A percentile compares a stretch with the other conserved stretches of the same genome.
Conservation (phyloP, 2,888 invertebrate species). For the Parnassius orleans region DNA sequence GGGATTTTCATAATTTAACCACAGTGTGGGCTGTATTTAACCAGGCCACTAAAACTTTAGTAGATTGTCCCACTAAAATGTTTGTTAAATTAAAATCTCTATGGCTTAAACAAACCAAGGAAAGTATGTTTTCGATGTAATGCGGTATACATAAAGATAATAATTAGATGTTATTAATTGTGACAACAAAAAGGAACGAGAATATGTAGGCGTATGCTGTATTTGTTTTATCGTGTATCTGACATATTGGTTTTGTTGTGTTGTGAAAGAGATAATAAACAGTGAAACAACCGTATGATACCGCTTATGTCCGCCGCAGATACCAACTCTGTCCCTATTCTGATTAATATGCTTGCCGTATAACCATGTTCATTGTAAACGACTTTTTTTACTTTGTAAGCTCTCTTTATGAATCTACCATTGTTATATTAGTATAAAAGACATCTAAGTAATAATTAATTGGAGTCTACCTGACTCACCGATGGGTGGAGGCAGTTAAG, state of each 20-base stretch:
- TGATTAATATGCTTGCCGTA: slow-evolving; percentile 17
- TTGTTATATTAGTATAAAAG: too few species aligned
- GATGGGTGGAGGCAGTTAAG: too few species aligned
- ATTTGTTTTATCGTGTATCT: slow-evolving; percentile 3
- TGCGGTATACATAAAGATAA: not conserved
- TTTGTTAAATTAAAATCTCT: slow-evolving; percentile 19
- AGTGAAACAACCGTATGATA: slow-evolving; percentile 8
- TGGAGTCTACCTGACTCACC: too few species aligned
- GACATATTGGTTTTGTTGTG: slow-evolving; percentile 13
- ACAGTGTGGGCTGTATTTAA: slow-evolving; percentile 2
- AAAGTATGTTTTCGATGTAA: slow-evolving; percentile 17
- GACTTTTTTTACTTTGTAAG: not conserved
- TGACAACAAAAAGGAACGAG: slow-evolving; percentile 2
- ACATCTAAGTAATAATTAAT: too few species aligned
- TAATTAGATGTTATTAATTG: slow-evolving; percentile 12
- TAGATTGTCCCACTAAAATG: slow-evolving; percentile 10
- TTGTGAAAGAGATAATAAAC: slow-evolving; percentile 16
- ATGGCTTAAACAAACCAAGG: not conserved
- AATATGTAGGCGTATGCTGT: slow-evolving; percentile 3
- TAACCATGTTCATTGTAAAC: slow-evolving; percentile 9
- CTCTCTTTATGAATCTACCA: too few species aligned
- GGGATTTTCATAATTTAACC: not conserved
- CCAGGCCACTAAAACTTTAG: slow-evolving; percentile 12
- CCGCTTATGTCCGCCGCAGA: slow-evolving; percentile 19
- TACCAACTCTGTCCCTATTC: not conserved